A percentile compares a stretch with the other conserved stretches of the same genome.
These are phyloP conservation scores for Varanus salvator DNA, from an alignment of 2,113 vertebrate species.

Conservation along the genomic window DNA sequence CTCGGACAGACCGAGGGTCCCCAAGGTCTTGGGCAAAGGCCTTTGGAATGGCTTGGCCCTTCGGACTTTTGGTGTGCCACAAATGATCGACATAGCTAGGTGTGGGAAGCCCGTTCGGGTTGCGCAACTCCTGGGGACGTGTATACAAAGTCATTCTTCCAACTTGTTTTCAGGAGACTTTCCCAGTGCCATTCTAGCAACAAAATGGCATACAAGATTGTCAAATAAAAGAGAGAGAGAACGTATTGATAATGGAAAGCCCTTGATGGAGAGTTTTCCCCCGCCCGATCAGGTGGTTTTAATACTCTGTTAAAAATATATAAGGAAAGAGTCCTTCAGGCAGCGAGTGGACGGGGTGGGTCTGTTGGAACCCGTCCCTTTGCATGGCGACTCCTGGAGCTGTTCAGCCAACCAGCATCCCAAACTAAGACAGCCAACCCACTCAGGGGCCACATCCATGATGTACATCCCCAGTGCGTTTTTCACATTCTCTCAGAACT, in stretches of 20 bases:
- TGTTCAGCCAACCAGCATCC: slow-evolving; percentile 67
- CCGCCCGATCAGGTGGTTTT: slow-evolving; percentile 52
- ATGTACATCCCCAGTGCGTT: slow-evolving; percentile 65
- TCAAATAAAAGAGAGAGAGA: slow-evolving; percentile 35
- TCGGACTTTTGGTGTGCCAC: background rate
- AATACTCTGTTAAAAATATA: slow-evolving; percentile 83
- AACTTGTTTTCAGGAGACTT: slow-evolving; percentile 68
- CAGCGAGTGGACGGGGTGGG: slow-evolving; percentile 63
- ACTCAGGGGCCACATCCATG: slow-evolving; percentile 62
- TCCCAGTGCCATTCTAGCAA: slow-evolving; percentile 36
- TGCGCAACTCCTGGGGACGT: background rate
- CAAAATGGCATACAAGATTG: slow-evolving; percentile 52
- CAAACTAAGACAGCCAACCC: slow-evolving; percentile 78
- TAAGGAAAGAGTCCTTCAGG: slow-evolving; percentile 84
- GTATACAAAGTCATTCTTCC: background rate
- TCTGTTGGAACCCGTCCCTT: slow-evolving; percentile 73
- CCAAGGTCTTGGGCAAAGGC: background rate
- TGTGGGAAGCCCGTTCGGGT: background rate
- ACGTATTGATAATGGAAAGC: slow-evolving; percentile 46
- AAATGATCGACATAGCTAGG: background rate
- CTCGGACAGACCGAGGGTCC: background rate
- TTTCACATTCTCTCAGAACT: slow-evolving; percentile 85
- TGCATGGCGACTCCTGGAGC: slow-evolving; percentile 72
- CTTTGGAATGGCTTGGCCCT: background rate
- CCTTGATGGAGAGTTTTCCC: slow-evolving; percentile 71